phyloP scores from a whole-genome alignment of 2,888 invertebrate species.

The Lasioglossum malachurum region DNA sequence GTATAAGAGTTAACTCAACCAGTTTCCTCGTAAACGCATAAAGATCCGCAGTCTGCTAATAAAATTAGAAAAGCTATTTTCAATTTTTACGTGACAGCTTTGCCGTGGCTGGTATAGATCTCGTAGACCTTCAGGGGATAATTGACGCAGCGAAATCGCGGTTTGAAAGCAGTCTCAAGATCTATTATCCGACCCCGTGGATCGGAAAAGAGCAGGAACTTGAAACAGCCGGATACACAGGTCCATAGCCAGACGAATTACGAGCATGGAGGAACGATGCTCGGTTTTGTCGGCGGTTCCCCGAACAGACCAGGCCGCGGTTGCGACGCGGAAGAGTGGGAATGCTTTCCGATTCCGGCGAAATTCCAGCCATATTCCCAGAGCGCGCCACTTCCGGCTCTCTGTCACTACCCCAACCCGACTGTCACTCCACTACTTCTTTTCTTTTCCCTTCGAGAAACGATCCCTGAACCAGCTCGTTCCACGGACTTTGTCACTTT shows the following conservation, averaged over 20 bases:
- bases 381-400: conserved; percentile 66
- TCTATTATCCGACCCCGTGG: background rate
- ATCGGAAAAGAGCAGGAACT: conserved; percentile 34
- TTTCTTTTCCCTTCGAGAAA: conserved; percentile 20
- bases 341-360: conserved; percentile 76
- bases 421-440: conserved; percentile 15
- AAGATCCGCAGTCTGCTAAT: no score
- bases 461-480: background rate
- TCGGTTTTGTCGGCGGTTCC: conserved; percentile 68
- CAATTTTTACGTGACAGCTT: background rate
- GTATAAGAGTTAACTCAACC: no score
- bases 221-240: conserved; percentile 36
- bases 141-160: background rate
- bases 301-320: conserved; percentile 61
- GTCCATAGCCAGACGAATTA: conserved; percentile 60
- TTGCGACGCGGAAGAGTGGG: conserved; percentile 72
- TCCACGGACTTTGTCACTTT: background rate
- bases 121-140: background rate
- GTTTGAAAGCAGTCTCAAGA: background rate
- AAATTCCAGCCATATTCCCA: conserved; percentile 74
- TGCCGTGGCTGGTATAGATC: background rate
- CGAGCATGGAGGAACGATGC: conserved; percentile 55
- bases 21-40: no score
- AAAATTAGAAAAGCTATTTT: no score
- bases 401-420: conserved; percentile 23